Evolutionary conservation across 92 coral and sea anemone species (phyloP).

Genomic region (Phenganax stokvisi): DNA sequence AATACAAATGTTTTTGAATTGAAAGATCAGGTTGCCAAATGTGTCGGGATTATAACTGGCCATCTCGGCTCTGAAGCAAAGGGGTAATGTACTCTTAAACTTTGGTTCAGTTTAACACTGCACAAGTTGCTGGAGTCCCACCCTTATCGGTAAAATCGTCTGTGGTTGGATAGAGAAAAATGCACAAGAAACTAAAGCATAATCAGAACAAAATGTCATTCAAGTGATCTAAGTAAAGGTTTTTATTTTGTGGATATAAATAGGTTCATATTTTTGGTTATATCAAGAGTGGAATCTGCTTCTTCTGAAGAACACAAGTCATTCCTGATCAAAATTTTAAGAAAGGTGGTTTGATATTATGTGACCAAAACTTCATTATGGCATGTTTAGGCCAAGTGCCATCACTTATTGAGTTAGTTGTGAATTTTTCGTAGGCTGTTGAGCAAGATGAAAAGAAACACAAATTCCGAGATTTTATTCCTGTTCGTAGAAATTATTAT

Average conservation of each 20-base stretch:
- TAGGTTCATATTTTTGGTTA: constrained; percentile 86
- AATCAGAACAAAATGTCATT: not conserved
- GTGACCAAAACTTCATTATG: not conserved
- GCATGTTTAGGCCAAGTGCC: not conserved
- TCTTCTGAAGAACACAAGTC: constrained; percentile 80
- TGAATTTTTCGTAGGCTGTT: constrained; percentile 49
- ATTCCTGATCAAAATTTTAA: constrained; percentile 60
- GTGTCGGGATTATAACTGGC: constrained; percentile 73
- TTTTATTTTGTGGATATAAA: not conserved
- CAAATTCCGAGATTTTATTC: constrained; percentile 76
- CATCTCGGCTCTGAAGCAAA: constrained; percentile 78
- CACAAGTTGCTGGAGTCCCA: not conserved
- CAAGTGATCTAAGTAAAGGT: not conserved
- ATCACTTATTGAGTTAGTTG: not conserved
- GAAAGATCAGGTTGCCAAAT: constrained; percentile 73
- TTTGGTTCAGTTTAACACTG: too few species aligned
- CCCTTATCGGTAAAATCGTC: not conserved
- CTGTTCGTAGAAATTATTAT: constrained; percentile 52
- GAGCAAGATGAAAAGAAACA: constrained; percentile 74
- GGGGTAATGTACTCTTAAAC: constrained; percentile 48
- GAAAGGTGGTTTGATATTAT: constrained; percentile 59
- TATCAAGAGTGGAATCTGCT: constrained; percentile 75
- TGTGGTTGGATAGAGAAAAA: not conserved
- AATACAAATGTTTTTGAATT: constrained; percentile 56
- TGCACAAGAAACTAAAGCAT: not conserved